Evolutionary conservation across 2,113 vertebrate genomes (phyloP), one percentile per base, ranked within the genome.

Genomic region (Stigmatopora nigra): DNA sequence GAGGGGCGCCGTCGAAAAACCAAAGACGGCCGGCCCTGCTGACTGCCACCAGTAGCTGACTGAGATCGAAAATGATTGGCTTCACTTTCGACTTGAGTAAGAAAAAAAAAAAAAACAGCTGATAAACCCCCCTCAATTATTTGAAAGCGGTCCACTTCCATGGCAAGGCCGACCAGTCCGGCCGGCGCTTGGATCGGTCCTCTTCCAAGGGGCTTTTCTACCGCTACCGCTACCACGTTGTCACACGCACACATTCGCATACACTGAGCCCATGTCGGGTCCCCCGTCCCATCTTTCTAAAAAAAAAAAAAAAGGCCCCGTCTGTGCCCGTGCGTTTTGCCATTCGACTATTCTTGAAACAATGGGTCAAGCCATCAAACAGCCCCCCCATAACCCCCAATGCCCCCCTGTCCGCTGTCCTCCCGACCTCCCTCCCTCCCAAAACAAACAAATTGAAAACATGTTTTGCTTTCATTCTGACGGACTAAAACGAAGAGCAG

Each of bases 201-300:
- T 77, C 19, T 69, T 58, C 68, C n/a, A n/a, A 71, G 72, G 19
- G 61, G 55, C 77, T 68, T 61, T 78, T 81, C 67, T 55, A n/a
- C n/a, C n/a, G n/a, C n/a, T n/a, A 41, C 38, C 38, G 38, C 38
- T 1, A 86, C 84, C 85, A 84, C 82, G 80, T 82, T 86, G 84
- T 61, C 82, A 82, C 53, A 78, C 75, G 70, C 65, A 64, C 69
- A 49, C 15, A n/a, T 31, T 31, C 25, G 25, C 3, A 31, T 3
- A 31, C 25, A 31, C 3, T 31, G 75, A 56, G 63, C 52, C 65
- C 55, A 41, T 4, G 7, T 10, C 45, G 52, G 59, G 52, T 16
- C 20, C 14, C 8, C 49, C 25, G 25, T 31, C 25, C 25, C 25
- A 3, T 31, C 25, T 31, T 31, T 31, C 25, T 31, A 31, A 31